These are phyloP conservation scores for Drosophila seclusa DNA, from an alignment of 2,888 invertebrate species.

Conservation along the genomic window DNA sequence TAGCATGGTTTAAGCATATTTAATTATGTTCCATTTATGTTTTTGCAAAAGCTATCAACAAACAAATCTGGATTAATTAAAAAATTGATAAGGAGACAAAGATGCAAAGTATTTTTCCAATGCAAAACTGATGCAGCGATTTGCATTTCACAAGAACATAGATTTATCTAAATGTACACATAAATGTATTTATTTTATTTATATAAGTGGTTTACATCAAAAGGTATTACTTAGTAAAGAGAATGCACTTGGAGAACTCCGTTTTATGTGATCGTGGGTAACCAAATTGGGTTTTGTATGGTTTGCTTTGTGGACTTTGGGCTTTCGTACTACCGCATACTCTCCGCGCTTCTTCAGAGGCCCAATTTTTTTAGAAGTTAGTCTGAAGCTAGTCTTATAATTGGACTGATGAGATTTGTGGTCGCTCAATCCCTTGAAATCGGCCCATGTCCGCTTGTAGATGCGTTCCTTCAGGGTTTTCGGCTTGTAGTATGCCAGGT, in stretches of 20 bases:
- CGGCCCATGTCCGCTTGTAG: conserved; percentile 33
- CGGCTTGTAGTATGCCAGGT: conserved; percentile 12
- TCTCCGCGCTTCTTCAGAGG: too few relatives aligned
- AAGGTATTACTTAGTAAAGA: not conserved
- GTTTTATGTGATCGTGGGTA: not conserved
- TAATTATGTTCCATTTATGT: not conserved
- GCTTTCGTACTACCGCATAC: not conserved
- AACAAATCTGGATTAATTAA: not conserved
- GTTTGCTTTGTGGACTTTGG: not conserved
- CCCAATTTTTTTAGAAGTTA: fast-evolving
- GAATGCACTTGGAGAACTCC: not conserved
- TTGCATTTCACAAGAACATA: not conserved
- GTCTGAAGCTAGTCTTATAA: not conserved
- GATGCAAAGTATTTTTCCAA: not conserved
- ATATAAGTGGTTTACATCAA: not conserved
- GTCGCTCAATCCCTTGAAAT: not conserved
- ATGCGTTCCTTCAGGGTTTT: conserved; percentile 4
- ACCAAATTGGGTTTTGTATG: not conserved
- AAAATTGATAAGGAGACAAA: not conserved
- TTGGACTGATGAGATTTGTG: not conserved
- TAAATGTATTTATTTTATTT: not conserved
- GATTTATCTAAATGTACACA: not conserved
- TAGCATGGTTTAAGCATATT: not conserved
- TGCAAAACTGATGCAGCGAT: not conserved
- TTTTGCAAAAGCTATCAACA: not conserved